Percentiles rank a stretch among this genome's conserved stretches.
phyloP scores from a whole-genome alignment of 2,888 invertebrate species.

The Tenthredo scrophulariae region DNA sequence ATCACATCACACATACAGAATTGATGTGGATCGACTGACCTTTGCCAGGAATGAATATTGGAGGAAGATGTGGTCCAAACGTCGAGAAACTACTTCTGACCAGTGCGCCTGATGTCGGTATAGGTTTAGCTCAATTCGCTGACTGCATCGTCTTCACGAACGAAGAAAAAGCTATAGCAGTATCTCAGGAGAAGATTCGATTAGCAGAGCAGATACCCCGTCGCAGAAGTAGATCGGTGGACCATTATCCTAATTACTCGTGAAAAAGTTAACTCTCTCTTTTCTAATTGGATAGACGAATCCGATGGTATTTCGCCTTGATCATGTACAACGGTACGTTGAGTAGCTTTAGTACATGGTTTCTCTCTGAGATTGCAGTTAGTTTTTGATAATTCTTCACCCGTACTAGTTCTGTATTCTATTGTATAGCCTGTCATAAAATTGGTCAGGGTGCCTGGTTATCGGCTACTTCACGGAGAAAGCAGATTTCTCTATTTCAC shows the following conservation, averaged over 20 bases:
- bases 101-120: slow-evolving; percentile 7
- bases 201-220: neutral
- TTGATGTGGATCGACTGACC: neutral
- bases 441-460: slow-evolving; percentile 20
- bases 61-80: neutral
- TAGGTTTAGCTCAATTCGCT: slow-evolving; percentile 5
- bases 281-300: neutral
- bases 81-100: slow-evolving; percentile 4
- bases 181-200: slow-evolving; percentile 35
- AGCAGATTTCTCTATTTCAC: slow-evolving; percentile 48
- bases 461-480: slow-evolving; percentile 45
- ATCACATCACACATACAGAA: neutral
- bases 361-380: neutral
- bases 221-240: slow-evolving; percentile 23
- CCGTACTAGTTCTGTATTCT: slow-evolving; percentile 43
- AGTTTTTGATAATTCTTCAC: slow-evolving; percentile 38
- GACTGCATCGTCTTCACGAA: neutral
- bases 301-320: neutral
- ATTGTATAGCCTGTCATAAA: slow-evolving; percentile 32
- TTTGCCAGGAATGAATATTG: slow-evolving; percentile 23
- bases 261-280: slow-evolving; percentile 13
- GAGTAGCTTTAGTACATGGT: neutral
- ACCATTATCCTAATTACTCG: slow-evolving; percentile 47
- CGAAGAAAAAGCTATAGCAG: neutral
- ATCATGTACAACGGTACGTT: neutral